These are phyloP conservation scores for Gastracanthus pulcherrimus DNA, from an alignment of 2,888 invertebrate genomes.

Conservation along the genomic window DNA sequence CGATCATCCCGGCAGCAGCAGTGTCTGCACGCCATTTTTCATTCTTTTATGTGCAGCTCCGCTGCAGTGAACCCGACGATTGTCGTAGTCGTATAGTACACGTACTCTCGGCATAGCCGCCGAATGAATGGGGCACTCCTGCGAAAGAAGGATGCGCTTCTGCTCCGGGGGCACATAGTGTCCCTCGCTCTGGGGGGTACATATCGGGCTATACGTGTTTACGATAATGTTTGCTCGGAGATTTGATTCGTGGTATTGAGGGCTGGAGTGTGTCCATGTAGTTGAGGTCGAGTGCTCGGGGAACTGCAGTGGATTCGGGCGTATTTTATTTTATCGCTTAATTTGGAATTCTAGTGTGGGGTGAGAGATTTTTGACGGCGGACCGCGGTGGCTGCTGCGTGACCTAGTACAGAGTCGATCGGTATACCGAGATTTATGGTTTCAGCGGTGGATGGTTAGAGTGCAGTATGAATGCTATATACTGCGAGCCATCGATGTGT, in stretches of 20 bases:
- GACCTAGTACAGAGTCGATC: no score
- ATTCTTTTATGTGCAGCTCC: conserved; percentile 33
- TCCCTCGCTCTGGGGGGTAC: no score
- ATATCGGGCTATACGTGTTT: no score
- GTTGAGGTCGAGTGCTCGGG: not conserved
- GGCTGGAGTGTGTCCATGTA: no score
- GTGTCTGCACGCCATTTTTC: conserved; percentile 50
- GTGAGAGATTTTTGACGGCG: not conserved
- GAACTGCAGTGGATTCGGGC: not conserved
- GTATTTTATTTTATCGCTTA: not conserved
- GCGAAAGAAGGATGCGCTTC: no score
- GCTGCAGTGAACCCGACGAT: not conserved
- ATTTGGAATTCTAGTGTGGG: not conserved
- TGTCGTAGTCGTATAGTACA: not conserved
- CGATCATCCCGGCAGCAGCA: conserved; percentile 18
- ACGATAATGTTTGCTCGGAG: conserved; percentile 9
- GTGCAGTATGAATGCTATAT: no score
- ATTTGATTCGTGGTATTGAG: not conserved
- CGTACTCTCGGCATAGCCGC: no score
- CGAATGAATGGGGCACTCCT: no score
- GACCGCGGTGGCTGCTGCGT: not conserved
- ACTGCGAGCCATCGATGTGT: no score
- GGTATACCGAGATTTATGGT: no score
- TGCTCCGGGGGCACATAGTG: no score
- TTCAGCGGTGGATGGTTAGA: no score